Percentiles rank a stretch among this genome's conserved stretches.
These are phyloP conservation scores for Podiceps cristatus DNA, from an alignment of 2,113 vertebrate species.

Conservation along the genomic window DNA sequence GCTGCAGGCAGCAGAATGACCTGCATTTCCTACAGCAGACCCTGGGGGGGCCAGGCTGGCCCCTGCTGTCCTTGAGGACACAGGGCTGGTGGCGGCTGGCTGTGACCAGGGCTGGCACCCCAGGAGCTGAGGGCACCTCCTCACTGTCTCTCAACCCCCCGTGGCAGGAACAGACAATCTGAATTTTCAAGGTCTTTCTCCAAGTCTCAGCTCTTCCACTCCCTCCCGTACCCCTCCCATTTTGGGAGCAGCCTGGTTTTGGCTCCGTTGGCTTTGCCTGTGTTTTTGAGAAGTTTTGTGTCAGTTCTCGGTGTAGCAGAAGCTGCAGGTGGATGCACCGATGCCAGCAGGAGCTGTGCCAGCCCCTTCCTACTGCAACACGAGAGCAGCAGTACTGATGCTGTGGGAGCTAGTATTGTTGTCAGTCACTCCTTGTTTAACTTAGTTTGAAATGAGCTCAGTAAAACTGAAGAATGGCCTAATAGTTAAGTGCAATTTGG, in stretches of 20 bases:
- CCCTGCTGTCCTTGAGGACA: neutral
- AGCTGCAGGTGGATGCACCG: neutral
- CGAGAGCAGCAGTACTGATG: neutral
- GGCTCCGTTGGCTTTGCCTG: neutral
- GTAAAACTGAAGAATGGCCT: slow-evolving; percentile 21
- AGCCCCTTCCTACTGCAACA: neutral
- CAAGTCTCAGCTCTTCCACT: neutral
- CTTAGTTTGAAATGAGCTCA: neutral
- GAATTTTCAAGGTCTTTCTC: neutral
- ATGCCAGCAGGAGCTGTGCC: neutral
- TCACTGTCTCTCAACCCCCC: neutral
- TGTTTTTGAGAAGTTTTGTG: neutral
- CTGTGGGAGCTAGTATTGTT: neutral
- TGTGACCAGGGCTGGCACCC: neutral
- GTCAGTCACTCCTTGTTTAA: slow-evolving; percentile 47
- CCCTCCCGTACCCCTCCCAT: neutral
- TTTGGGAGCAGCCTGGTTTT: neutral
- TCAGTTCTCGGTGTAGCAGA: neutral
- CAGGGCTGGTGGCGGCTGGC: neutral
- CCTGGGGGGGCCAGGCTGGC: neutral
- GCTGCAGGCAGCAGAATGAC: neutral
- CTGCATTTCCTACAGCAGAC: neutral
- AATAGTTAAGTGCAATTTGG: slow-evolving; percentile 40
- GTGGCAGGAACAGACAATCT: neutral
- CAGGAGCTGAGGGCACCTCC: neutral